A percentile compares a stretch with the other conserved stretches of the same genome.
Conservation (phyloP, 2,888 invertebrate genomes). For the Lycocerus yunnanus region DNA sequence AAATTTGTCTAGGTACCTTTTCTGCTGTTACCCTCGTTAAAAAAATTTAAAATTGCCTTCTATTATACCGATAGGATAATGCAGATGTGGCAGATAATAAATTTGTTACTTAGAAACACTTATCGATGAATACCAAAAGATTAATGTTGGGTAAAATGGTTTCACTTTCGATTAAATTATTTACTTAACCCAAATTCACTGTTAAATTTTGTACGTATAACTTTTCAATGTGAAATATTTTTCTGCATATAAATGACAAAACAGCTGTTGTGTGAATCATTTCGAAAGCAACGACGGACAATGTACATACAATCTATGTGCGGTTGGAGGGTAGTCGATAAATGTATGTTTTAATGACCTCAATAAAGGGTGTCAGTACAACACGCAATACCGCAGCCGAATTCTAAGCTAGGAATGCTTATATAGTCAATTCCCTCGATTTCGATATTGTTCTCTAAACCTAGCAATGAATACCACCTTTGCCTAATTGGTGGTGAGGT, state of each 20-base stretch:
- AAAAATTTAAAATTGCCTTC: background rate
- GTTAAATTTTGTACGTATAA: background rate
- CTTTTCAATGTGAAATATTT: background rate
- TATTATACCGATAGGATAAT: background rate
- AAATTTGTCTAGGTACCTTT: background rate
- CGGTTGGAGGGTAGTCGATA: constrained; percentile 18
- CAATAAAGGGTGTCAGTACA: constrained; percentile 24
- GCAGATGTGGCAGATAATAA: background rate
- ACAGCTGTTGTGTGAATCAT: constrained; percentile 24
- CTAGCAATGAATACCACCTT: constrained; percentile 16
- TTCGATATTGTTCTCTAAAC: constrained; percentile 13
- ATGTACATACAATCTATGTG: constrained; percentile 15
- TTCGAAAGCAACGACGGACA: constrained; percentile 3
- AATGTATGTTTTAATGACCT: constrained; percentile 27
- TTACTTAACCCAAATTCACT: background rate
- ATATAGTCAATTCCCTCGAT: constrained; percentile 8
- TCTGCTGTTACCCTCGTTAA: background rate
- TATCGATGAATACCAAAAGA: background rate
- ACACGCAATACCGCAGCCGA: constrained; percentile 18
- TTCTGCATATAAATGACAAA: constrained; percentile 10
- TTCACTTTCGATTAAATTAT: background rate
- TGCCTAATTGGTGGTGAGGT: constrained; percentile 22
- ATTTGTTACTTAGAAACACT: background rate
- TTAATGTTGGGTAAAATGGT: background rate
- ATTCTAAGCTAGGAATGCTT: constrained; percentile 22